These are phyloP conservation scores for Dasypogon diadema DNA, from an alignment of 2,888 invertebrate genomes.

Conservation along the genomic window DNA sequence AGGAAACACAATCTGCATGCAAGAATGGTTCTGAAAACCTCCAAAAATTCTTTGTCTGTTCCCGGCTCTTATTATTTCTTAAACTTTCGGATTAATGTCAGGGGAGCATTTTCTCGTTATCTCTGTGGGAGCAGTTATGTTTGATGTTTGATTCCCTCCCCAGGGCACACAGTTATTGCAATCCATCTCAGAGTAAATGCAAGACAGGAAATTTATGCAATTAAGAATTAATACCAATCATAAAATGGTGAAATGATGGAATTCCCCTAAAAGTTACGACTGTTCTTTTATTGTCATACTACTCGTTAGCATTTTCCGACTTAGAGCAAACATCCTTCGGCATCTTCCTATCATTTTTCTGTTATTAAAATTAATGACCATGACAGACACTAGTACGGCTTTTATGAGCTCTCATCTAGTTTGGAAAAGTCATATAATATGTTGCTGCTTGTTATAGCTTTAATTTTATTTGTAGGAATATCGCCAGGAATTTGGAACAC, in stretches of 20 bases:
- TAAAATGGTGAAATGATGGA: constrained; percentile 43
- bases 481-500: too few relatives aligned
- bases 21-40: constrained; percentile 7
- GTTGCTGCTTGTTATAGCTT: not conserved
- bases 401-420: constrained; percentile 20
- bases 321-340: not conserved
- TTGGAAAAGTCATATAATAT: not conserved
- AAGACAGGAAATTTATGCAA: constrained; percentile 49
- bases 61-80: constrained; percentile 42
- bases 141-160: constrained; percentile 23
- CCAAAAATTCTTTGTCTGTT: not conserved
- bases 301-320: constrained; percentile 26
- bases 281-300: constrained; percentile 36
- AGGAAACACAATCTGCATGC: constrained; percentile 49
- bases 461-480: too few relatives aligned
- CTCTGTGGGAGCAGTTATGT: constrained; percentile 22
- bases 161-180: constrained; percentile 1
- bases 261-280: constrained; percentile 42
- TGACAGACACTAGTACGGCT: constrained; percentile 35
- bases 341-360: constrained; percentile 33
- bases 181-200: constrained; percentile 1
- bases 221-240: constrained; percentile 51
- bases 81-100: constrained; percentile 8
- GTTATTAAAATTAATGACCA: constrained; percentile 49
- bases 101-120: constrained; percentile 30